Evolutionary conservation across 2,797 vertebrate species (phyloP), one percentile per base, ranked within the genome.

Genomic region (Periparus ater): DNA sequence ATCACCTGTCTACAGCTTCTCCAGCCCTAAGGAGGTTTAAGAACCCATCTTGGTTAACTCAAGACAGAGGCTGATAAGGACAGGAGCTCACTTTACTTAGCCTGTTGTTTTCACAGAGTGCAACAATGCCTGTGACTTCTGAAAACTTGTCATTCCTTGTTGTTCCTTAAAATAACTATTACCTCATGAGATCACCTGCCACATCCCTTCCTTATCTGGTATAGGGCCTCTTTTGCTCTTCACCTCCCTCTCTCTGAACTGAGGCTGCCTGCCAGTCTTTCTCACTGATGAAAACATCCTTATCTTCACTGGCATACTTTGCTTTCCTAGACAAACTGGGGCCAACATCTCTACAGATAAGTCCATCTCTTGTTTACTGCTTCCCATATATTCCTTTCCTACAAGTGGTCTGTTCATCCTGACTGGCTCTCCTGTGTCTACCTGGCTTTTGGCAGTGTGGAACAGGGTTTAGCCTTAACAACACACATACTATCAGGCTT

Each of bases 401-500:
- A 16, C 34, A 45, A 65, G 25, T 23, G 12, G 7, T 54, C 38
- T 74, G 22, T 74, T 45, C 57, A 83, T n/a, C 57, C 68, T 23
- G 27, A 26, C 11, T 44, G 40, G 4, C 5, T 80, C 4, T 80
- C 48, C 45, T 25, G 7, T 63, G 62, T 75, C 88, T 74, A 21
- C 29, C 38, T 77, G 75, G 25, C 44, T 83, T 72, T 60, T 88
- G 73, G 30, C 47, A 77, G 11, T 1, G 5, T 63, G 38, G 34
- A 40, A 47, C 13, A 34, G 25, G 15, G 2, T 75, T 85, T 62
- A 85, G 30, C n/a, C 16, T 57, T 57, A 54, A 58, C 23, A 74
- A 7, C 25, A 68, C 14, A 29, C 6, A 26, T 44, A 6, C 18
- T 67, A 47, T 38, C 0, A 0, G 67, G 77, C 63, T 67, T 10